These are phyloP conservation scores for Teleiodes luculella DNA, from an alignment of 2,888 invertebrate species.

Conservation along the genomic window DNA sequence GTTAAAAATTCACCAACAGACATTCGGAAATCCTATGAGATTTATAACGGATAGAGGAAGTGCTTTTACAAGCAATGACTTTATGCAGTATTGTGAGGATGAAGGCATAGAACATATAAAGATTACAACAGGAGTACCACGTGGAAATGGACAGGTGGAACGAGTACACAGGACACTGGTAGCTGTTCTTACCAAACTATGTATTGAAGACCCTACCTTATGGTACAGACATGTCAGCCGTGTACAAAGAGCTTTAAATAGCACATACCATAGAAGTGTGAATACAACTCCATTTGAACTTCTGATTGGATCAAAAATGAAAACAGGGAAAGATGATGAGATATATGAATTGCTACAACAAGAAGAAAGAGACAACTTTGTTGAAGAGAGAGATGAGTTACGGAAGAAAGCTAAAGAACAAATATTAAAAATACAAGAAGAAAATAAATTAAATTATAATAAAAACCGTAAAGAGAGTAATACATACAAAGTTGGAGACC, in stretches of 20 bases:
- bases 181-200: constrained; percentile 18
- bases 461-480: constrained; percentile 19
- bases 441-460: constrained; percentile 14
- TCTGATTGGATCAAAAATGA: constrained; percentile 24
- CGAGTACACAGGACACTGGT: constrained; percentile 17
- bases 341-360: constrained; percentile 11
- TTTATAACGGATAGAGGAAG: constrained; percentile 26
- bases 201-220: constrained; percentile 10
- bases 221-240: constrained; percentile 18
- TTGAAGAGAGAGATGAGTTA: constrained; percentile 14
- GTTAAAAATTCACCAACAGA: constrained; percentile 24
- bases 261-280: constrained; percentile 24
- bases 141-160: constrained; percentile 31
- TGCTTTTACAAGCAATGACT: constrained; percentile 27
- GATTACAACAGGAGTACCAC: constrained; percentile 29
- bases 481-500: constrained; percentile 18
- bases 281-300: constrained; percentile 26
- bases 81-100: constrained; percentile 22
- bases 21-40: constrained; percentile 25
- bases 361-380: not conserved
- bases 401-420: constrained; percentile 20
- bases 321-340: constrained; percentile 18
- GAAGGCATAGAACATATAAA: constrained; percentile 23
- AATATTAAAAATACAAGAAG: constrained; percentile 20
- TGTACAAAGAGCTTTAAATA: constrained; percentile 26